Evolutionary conservation across 2,113 vertebrate species (phyloP), one percentile per base, ranked within the genome.

Genomic region (Cheirogaleus medius): DNA sequence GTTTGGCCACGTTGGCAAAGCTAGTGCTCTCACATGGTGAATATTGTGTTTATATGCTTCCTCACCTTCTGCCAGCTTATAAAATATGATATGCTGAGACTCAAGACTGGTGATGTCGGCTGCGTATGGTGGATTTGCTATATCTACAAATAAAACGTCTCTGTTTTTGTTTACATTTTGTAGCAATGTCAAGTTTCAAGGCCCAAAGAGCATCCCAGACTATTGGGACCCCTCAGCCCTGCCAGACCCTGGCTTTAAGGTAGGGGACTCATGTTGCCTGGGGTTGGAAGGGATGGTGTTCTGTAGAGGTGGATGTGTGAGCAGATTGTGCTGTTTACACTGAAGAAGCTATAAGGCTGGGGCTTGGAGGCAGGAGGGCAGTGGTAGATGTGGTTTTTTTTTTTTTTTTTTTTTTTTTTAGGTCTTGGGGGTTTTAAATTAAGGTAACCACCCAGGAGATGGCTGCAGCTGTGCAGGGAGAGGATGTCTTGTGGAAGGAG

Each of bases 161-260:
- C 4, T 91, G 63, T 52, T 97, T 71, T 71, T 97, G 56, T 97
- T 66, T 97, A 18, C 87, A 18, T 96, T 73, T 97, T 85, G 5
- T 95, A 99, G 98, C 56, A 94, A 84, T 2, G 44, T 94, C 95
- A 98, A 97, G 60, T 63, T 83, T 68, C 88, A 47, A 8, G 87
- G 90, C n/a, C 88, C 97, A 15, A 98, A 92, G 98, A 80, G 76
- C 58, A 91, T 99, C 95, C 99, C 99, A 90, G 7, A 98, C n/a
- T 85, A 99, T 89, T 99, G 99, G 99, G 99, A 99, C 97, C 98
- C 98, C 90, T 98, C 86, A 17, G 98, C 99, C 18, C 66, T 99
- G 32, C 99, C 99, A 0, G 99, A 99, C 58, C 96, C 98, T 9
- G 98, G 99, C 97, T 99, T 99, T 97, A 98, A 99, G 99, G 99